These are phyloP conservation scores for Ptychobarbus kaznakovi DNA, from an alignment of 2,797 vertebrate genomes.

Conservation along the genomic window DNA sequence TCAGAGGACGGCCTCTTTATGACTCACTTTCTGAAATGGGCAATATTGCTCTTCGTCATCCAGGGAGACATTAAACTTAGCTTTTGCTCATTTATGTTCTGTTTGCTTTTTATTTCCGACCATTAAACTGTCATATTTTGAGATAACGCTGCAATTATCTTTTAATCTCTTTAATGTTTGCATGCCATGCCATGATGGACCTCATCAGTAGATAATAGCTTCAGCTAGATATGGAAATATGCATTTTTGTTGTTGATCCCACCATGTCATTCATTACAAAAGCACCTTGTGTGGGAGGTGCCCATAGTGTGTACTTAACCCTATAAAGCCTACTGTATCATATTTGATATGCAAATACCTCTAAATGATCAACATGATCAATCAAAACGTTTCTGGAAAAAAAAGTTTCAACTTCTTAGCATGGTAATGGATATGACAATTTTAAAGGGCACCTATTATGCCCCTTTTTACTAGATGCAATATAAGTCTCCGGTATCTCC, in stretches of 20 bases:
- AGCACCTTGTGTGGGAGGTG: conserved; percentile 7
- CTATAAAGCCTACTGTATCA: background rate
- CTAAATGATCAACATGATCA: background rate
- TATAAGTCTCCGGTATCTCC: no score
- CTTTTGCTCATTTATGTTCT: conserved; percentile 38
- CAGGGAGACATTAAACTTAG: conserved; percentile 43
- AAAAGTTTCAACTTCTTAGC: background rate
- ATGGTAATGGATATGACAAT: background rate
- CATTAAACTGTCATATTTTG: conserved; percentile 50
- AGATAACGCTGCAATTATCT: conserved; percentile 43
- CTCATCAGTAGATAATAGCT: conserved; percentile 18
- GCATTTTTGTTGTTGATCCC: conserved; percentile 12
- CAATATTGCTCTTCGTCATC: conserved; percentile 42
- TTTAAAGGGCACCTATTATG: no score
- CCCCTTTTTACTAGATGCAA: no score
- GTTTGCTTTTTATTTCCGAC: conserved; percentile 18
- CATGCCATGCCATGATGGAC: background rate
- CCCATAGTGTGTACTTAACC: background rate
- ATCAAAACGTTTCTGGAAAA: background rate
- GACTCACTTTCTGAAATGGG: conserved; percentile 4
- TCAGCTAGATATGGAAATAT: background rate
- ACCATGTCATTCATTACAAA: background rate
- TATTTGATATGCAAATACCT: background rate
- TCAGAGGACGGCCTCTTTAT: conserved; percentile 5
- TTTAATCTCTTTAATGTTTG: conserved; percentile 34